Conservation (phyloP, 2,888 invertebrate species). For the Rhimphoctona megacephalus region DNA sequence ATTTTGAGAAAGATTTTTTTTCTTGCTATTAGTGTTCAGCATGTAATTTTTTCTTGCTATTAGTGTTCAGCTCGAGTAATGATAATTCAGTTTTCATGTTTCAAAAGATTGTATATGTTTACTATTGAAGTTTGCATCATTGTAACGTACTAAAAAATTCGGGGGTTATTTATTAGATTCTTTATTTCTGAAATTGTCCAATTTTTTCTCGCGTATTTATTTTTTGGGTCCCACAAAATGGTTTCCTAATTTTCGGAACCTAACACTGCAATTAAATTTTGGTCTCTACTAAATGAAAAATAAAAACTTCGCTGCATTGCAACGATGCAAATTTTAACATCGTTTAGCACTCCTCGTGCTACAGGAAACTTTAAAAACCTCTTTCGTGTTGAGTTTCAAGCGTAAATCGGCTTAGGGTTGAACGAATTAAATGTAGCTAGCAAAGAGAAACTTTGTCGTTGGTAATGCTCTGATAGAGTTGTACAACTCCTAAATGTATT, state of each 20-base stretch:
- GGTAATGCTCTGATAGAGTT: slow-evolving; percentile 14
- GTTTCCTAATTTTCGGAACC: not conserved
- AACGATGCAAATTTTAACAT: not conserved
- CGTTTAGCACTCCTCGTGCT: not conserved
- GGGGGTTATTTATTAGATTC: no score
- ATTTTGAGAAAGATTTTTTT: slow-evolving; percentile 12
- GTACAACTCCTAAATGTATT: slow-evolving; percentile 21
- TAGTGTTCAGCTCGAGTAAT: no score
- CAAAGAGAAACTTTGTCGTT: slow-evolving; percentile 27
- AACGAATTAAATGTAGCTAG: slow-evolving; percentile 14
- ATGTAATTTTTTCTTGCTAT: not conserved
- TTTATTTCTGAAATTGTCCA: not conserved
- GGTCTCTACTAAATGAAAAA: not conserved
- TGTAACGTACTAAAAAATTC: no score
- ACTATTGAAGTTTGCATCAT: no score
- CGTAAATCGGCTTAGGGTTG: not conserved
- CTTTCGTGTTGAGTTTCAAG: not conserved
- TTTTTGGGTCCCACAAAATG: not conserved
- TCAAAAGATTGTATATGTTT: no score
- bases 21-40: not conserved
- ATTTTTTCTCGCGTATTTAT: no score
- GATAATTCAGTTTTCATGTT: no score
- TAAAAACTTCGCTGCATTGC: not conserved
- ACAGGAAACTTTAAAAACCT: not conserved
- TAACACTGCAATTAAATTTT: not conserved